phyloP scores from a whole-genome alignment of 2,797 vertebrate genomes.

The Fringilla coelebs region DNA sequence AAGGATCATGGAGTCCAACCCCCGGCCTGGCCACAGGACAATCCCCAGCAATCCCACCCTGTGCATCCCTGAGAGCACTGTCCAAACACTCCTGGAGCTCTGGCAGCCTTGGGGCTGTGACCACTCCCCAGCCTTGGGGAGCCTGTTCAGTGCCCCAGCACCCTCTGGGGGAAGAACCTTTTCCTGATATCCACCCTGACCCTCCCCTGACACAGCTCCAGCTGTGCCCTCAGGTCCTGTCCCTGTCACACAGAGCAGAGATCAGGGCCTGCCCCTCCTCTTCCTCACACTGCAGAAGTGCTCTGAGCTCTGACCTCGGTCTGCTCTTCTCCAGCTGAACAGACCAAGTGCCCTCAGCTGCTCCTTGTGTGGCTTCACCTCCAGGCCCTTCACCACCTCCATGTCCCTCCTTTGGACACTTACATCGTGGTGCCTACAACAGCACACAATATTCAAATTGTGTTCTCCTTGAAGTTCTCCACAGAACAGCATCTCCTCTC shows the following conservation, averaged over 20 bases:
- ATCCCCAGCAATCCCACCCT: background rate
- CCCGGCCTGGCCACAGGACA: too few species aligned
- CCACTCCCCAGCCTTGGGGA: too few species aligned
- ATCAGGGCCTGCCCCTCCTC: background rate
- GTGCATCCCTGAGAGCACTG: fast-evolving
- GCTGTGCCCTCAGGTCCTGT: fast-evolving
- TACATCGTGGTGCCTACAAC: background rate
- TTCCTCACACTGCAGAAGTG: background rate
- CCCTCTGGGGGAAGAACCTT: too few species aligned
- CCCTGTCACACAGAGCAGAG: background rate
- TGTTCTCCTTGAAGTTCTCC: background rate
- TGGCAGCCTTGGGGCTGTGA: background rate
- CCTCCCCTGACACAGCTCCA: background rate
- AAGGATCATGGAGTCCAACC: fast-evolving
- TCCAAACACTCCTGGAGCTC: fast-evolving
- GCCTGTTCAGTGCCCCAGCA: background rate
- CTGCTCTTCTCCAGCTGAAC: background rate
- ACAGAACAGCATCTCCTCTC: background rate
- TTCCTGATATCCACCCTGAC: fast-evolving
- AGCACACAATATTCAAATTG: background rate
- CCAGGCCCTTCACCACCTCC: too few species aligned
- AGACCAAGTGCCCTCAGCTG: background rate
- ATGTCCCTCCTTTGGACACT: background rate
- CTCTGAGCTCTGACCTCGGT: background rate
- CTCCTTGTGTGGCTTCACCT: background rate